Conservation (phyloP, 2,888 invertebrate species). For the Chironomus tentans region DNA sequence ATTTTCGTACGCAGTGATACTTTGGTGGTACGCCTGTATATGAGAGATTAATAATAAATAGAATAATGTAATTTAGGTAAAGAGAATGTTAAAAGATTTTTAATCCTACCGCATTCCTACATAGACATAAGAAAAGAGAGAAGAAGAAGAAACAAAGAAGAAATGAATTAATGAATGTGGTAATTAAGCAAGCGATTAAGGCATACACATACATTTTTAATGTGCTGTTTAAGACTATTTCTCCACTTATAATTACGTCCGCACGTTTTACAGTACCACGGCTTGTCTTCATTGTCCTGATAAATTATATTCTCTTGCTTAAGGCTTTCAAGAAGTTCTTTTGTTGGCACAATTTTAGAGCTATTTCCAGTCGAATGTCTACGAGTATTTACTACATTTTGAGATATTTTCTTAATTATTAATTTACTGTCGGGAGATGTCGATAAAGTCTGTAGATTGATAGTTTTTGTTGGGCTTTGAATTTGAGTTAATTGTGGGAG, state of each 20-base stretch:
- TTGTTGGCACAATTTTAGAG: constrained; percentile 20
- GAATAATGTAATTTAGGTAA: not conserved
- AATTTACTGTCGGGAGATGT: not conserved
- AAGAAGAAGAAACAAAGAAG: not conserved
- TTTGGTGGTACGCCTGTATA: constrained; percentile 32
- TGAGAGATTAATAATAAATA: not conserved
- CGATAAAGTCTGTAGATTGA: not conserved
- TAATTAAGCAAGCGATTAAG: not conserved
- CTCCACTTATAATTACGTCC: constrained; percentile 65
- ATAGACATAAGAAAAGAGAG: not conserved
- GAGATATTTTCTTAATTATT: constrained; percentile 16
- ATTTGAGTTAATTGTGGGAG: constrained; percentile 14
- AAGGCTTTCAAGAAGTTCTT: constrained; percentile 19
- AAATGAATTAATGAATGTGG: not conserved
- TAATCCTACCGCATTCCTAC: not conserved
- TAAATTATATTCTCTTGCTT: constrained; percentile 37
- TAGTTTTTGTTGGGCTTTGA: not conserved
- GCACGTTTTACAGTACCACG: constrained; percentile 55
- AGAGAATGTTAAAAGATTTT: not conserved
- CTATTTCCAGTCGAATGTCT: constrained; percentile 19
- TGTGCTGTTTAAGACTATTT: constrained; percentile 61
- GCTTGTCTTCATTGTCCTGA: constrained; percentile 41
- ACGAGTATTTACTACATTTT: constrained; percentile 6
- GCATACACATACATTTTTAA: constrained; percentile 52
- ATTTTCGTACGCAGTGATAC: constrained; percentile 42